Evolutionary conservation across 2,797 vertebrate species (phyloP).

Genomic region (Choloepus didactylus): DNA sequence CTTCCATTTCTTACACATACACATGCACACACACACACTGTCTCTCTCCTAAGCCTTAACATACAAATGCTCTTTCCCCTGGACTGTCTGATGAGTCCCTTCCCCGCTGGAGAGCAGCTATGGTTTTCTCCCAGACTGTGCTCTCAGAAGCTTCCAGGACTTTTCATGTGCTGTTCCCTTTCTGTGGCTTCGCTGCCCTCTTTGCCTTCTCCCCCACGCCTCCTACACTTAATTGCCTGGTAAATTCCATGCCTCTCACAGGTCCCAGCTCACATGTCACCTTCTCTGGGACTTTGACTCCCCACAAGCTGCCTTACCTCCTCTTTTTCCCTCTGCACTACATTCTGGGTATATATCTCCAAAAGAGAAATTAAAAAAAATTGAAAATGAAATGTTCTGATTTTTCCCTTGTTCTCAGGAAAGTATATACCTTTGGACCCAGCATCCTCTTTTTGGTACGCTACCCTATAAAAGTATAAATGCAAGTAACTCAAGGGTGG

Average conservation of each 20-base stretch:
- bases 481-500: not conserved
- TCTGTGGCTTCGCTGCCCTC: not conserved
- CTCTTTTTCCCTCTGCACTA: not conserved
- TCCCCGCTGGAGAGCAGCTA: too few species aligned
- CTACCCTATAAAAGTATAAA: not conserved
- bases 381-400: not conserved
- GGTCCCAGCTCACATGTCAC: not conserved
- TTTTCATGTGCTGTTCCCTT: not conserved
- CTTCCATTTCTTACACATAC: not conserved
- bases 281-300: not conserved
- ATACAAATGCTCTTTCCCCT: not conserved
- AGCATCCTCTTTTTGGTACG: not conserved
- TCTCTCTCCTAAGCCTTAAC: not conserved
- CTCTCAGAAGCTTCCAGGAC: not conserved
- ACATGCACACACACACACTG: accelerated
- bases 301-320: not conserved
- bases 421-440: not conserved
- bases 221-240: not conserved
- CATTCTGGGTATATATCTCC: not conserved
- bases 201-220: not conserved
- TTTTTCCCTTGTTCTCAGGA: not conserved
- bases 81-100: not conserved
- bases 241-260: not conserved
- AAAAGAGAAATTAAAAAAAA: not conserved
- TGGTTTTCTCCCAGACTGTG: not conserved